phyloP scores from a whole-genome alignment of 2,113 vertebrate species.

The Dendrocopos noguchii region DNA sequence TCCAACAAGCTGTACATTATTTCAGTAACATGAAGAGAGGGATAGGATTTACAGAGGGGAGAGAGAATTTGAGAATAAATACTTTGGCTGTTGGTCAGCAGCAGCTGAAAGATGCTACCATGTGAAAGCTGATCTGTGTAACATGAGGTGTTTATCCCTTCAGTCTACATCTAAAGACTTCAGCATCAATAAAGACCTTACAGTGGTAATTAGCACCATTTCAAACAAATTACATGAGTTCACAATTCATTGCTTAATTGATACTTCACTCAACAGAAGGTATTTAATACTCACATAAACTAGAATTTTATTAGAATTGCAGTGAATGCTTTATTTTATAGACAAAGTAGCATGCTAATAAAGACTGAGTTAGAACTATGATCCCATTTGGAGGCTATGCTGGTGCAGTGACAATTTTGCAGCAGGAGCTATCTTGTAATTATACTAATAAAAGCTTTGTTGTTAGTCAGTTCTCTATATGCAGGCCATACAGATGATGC shows the following conservation, averaged over 20 bases:
- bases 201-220: slow-evolving; percentile 32
- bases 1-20: background rate
- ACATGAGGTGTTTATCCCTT: background rate
- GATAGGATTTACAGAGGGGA: background rate
- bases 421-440: background rate
- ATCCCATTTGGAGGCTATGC: background rate
- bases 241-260: background rate
- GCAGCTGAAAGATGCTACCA: background rate
- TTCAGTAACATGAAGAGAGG: background rate
- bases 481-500: background rate
- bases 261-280: slow-evolving; percentile 45
- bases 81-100: background rate
- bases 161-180: background rate
- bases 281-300: slow-evolving; percentile 28
- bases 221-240: background rate
- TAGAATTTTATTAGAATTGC: slow-evolving; percentile 18
- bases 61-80: background rate
- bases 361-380: background rate
- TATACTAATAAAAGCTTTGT: background rate
- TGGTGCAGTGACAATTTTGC: background rate
- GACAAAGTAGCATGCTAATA: background rate
- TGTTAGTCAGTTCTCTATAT: background rate
- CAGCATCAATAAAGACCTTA: slow-evolving; percentile 20
- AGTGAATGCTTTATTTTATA: slow-evolving; percentile 20
- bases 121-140: background rate